A percentile compares a stretch with the other conserved stretches of the same genome.
phyloP scores from a whole-genome alignment of 23 tunicate genomes.

The Clavelina lepadiformis region DNA sequence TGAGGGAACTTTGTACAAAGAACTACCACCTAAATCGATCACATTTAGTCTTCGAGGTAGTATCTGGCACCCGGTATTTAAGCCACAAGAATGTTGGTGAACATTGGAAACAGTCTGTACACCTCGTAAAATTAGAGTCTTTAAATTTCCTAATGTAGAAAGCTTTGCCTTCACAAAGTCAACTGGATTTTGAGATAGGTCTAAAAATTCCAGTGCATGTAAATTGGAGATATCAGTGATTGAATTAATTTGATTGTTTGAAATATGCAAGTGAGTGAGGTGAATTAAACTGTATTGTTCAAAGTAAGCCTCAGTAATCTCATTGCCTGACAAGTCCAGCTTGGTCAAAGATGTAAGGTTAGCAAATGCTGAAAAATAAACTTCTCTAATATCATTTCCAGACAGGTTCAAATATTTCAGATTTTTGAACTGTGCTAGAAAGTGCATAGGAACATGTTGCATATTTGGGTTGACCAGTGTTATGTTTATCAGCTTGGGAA shows the following conservation, averaged over 20 bases:
- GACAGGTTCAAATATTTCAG: constrained; percentile 16
- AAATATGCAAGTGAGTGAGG: background rate
- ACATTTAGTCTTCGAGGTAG: constrained; percentile 18
- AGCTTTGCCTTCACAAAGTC: constrained; percentile 8
- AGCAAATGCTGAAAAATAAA: background rate
- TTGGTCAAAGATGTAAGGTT: background rate
- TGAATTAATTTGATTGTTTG: constrained; percentile 11
- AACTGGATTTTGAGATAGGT: constrained; percentile 13
- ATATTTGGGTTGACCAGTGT: constrained; percentile 6
- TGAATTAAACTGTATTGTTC: background rate
- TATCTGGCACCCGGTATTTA: background rate
- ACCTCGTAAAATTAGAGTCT: background rate
- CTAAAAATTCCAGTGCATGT: background rate
- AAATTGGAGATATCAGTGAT: background rate
- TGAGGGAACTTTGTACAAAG: constrained; percentile 20
- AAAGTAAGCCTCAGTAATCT: constrained; percentile 5
- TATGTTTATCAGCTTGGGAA: no score
- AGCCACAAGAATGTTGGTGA: background rate
- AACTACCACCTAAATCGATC: constrained; percentile 17
- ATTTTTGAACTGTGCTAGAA: background rate
- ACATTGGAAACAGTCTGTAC: background rate
- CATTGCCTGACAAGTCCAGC: constrained; percentile 21
- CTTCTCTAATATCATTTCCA: background rate
- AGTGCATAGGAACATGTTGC: background rate
- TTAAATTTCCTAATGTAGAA: background rate